A percentile compares a stretch with the other conserved stretches of the same genome.
phyloP scores from a whole-genome alignment of 2,888 invertebrate species.

The Cryptophagus acutangulus region DNA sequence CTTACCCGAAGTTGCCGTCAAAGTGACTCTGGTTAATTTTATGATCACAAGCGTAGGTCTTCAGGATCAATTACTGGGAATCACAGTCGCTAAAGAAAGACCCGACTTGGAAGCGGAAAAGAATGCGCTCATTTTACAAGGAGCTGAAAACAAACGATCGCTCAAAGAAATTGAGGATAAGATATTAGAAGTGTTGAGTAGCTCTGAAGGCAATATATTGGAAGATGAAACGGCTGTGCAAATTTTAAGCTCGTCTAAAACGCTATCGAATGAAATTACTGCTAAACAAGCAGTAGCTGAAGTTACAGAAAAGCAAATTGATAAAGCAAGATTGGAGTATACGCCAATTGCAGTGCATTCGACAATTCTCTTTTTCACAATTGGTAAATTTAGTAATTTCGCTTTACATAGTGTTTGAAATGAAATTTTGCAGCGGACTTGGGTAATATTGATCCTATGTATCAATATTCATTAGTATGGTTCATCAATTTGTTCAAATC shows the following conservation, averaged over 20 bases:
- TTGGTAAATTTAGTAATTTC: slow-evolving; percentile 52
- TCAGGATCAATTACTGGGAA: slow-evolving; percentile 82
- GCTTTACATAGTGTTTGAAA: background rate
- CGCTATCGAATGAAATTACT: slow-evolving; percentile 83
- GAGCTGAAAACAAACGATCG: slow-evolving; percentile 75
- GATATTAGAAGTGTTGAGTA: slow-evolving; percentile 73
- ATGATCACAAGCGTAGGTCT: slow-evolving; percentile 86
- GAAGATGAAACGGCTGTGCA: slow-evolving; percentile 90
- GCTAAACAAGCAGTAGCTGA: slow-evolving; percentile 86
- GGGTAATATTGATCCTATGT: slow-evolving; percentile 94
- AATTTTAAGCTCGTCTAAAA: slow-evolving; percentile 85
- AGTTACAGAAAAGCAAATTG: slow-evolving; percentile 86
- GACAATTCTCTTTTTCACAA: slow-evolving; percentile 86
- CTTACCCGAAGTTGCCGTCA: slow-evolving; percentile 87
- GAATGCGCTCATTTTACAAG: slow-evolving; percentile 78
- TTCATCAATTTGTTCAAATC: slow-evolving; percentile 83
- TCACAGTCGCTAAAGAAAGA: slow-evolving; percentile 86
- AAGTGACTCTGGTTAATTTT: slow-evolving; percentile 86
- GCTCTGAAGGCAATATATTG: slow-evolving; percentile 72
- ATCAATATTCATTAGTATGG: slow-evolving; percentile 93
- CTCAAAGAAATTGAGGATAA: slow-evolving; percentile 87
- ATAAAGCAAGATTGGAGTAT: slow-evolving; percentile 77
- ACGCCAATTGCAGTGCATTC: slow-evolving; percentile 88
- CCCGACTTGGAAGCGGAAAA: slow-evolving; percentile 91
- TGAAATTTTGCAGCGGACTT: slow-evolving; percentile 61